Conservation (phyloP, 1,140 invertebrate genomes). For the Scaptodrosophila lebanonensis region DNA sequence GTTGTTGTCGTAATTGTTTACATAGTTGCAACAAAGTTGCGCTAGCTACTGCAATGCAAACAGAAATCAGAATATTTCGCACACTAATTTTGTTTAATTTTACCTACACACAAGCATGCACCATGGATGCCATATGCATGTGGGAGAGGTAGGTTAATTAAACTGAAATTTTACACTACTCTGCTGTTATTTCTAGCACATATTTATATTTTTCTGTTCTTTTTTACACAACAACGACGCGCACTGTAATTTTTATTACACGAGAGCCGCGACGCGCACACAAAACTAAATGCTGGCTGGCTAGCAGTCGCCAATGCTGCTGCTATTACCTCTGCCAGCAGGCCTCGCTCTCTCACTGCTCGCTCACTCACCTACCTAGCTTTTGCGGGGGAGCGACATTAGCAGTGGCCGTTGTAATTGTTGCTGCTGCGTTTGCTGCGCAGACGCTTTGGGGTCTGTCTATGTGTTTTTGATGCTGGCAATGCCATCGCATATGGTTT, state of each 20-base stretch:
- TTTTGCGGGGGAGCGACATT: conserved; percentile 16
- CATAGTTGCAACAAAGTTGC: too few relatives aligned
- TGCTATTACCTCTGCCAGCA: conserved; percentile 24
- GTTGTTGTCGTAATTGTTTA: too few relatives aligned
- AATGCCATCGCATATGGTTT: conserved; percentile 38
- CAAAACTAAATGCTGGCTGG: conserved; percentile 52
- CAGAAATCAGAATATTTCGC: too few relatives aligned
- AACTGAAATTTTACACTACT: conserved; percentile 19
- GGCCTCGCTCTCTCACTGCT: background rate
- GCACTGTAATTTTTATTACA: conserved; percentile 66
- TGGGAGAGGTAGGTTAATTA: conserved; percentile 15
- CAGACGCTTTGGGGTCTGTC: conserved; percentile 28
- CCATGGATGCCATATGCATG: conserved; percentile 2
- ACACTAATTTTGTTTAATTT: too few relatives aligned
- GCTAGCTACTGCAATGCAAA: too few relatives aligned
- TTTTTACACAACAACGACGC: conserved; percentile 52
- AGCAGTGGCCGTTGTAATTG: conserved; percentile 26
- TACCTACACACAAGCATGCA: conserved; percentile 2
- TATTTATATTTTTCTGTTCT: conserved; percentile 41
- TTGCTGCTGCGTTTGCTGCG: conserved; percentile 41
- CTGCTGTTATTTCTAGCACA: conserved; percentile 36
- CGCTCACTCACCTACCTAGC: conserved; percentile 25
- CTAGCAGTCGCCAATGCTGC: conserved; percentile 31
- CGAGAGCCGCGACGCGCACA: conserved; percentile 51
- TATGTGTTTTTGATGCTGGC: conserved; percentile 37